Base-by-base conservation (phyloP, 2,797 vertebrate genomes). In the Oreochromis mossambicus region DNA sequence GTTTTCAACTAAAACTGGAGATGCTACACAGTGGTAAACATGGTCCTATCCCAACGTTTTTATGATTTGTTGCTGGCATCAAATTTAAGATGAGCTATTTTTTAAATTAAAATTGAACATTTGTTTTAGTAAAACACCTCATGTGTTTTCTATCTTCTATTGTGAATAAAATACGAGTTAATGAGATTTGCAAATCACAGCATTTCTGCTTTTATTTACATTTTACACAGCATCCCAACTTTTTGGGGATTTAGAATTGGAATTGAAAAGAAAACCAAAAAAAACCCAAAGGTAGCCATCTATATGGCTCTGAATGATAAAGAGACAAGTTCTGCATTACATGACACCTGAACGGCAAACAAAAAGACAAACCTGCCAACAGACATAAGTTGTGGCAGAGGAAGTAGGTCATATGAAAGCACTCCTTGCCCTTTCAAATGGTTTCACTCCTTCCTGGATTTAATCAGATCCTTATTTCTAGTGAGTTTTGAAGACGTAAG, bases 401-500 rank as follows among this genome's bases (percentile, higher is more conserved):
- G 80, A 79, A 79, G 81, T 24, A 77, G 73, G 80, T 76, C 85
- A 87, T 89, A 89, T 90, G 87, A 91, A 90, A 81, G 83, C 75
- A 78, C 32, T 80, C 77, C 75, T 81, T 34, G 36, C 48, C 32
- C 86, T 87, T 90, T 87, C 41, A 90, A 90, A 91, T 43, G 21
- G 78, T 21, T 90, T 83, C 87, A 89, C 76, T 86, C 55, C 86
- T 85, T 86, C 63, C 82, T 92, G 80, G 84, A 87, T 70, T 9
- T 84, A 92, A 94, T 86, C 88, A 86, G 73, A 38, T 54, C 4
- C 83, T 82, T 82, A 84, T 89, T 92, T 48, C 90, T 91, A 38
- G 7, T 46, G 56, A 80, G 86, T 32, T 83, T 87, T 77, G 81
- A 89, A 87, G 80, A 89, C 26, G n/a, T 81, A 83, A 86, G 82